Conservation (phyloP, 2,797 vertebrate genomes). For the Bradypodion ventrale region DNA sequence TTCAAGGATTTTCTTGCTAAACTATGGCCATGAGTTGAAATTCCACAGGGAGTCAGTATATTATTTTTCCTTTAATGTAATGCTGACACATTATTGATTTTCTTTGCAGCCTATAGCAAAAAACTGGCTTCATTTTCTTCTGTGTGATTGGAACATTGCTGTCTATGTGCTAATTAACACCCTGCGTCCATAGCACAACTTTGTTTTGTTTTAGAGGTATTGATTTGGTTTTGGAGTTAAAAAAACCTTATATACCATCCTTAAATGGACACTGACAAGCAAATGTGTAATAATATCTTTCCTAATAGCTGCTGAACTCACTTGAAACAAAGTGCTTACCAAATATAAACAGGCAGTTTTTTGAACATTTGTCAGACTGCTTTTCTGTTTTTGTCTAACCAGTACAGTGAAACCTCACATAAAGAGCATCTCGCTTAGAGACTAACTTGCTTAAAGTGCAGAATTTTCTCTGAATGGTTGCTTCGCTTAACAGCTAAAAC, state of each 20-base stretch:
- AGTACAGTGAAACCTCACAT: no score
- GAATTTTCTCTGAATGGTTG: no score
- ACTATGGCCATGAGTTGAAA: background rate
- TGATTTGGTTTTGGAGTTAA: background rate
- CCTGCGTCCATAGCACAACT: background rate
- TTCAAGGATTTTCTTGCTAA: background rate
- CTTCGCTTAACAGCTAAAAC: no score
- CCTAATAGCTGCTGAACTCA: slow-evolving; percentile 27
- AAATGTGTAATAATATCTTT: slow-evolving; percentile 16
- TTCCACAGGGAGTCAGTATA: background rate
- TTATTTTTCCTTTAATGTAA: background rate
- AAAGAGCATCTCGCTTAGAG: no score
- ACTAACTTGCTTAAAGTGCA: no score
- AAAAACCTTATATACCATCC: background rate
- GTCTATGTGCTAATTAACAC: background rate
- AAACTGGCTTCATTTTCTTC: background rate
- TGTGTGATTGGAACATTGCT: background rate
- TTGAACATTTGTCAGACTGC: slow-evolving; percentile 28
- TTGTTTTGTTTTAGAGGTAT: background rate
- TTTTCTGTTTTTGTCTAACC: slow-evolving; percentile 14
- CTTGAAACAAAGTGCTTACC: slow-evolving; percentile 19
- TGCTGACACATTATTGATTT: background rate
- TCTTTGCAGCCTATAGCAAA: background rate
- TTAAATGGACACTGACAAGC: background rate
- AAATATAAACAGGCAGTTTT: slow-evolving; percentile 1